phyloP scores from a whole-genome alignment of 64 coral and sea anemone genomes.

The Montipora foliosa region DNA sequence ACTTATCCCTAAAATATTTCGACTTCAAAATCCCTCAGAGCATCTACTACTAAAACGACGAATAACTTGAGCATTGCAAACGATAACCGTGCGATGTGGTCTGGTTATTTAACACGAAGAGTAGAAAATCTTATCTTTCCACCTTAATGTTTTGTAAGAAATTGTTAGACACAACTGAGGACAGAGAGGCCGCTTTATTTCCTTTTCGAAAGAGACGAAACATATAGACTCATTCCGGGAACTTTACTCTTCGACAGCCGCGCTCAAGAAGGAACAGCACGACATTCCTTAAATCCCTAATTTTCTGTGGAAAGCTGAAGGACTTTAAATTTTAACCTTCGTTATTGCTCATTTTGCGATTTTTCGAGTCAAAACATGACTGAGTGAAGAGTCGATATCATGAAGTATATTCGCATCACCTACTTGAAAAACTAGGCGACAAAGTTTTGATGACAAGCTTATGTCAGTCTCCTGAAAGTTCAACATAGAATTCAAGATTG shows the following conservation, averaged over 20 bases:
- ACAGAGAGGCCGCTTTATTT: not conserved
- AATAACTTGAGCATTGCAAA: not conserved
- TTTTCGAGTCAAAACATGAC: not conserved
- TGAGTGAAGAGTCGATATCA: not conserved
- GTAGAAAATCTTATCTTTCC: not conserved
- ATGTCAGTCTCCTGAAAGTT: not conserved
- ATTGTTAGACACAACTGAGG: not conserved
- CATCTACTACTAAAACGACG: constrained; percentile 13
- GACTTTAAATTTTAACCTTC: not conserved
- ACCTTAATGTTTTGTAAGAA: not conserved
- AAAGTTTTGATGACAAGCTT: not conserved
- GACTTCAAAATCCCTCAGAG: constrained; percentile 22
- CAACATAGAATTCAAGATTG: not conserved
- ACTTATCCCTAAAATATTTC: constrained; percentile 43
- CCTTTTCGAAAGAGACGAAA: not conserved
- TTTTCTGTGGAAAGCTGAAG: not conserved
- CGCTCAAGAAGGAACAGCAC: not conserved
- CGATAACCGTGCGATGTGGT: not conserved
- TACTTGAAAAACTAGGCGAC: not conserved
- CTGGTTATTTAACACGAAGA: constrained; percentile 3
- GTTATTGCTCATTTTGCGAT: not conserved
- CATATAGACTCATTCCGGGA: not conserved
- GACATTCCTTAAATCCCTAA: not conserved
- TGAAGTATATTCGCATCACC: constrained; percentile 2
- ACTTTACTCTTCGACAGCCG: not conserved